These are phyloP conservation scores for Notolepis coatsorum DNA, from an alignment of 2,797 vertebrate genomes.

Conservation along the genomic window DNA sequence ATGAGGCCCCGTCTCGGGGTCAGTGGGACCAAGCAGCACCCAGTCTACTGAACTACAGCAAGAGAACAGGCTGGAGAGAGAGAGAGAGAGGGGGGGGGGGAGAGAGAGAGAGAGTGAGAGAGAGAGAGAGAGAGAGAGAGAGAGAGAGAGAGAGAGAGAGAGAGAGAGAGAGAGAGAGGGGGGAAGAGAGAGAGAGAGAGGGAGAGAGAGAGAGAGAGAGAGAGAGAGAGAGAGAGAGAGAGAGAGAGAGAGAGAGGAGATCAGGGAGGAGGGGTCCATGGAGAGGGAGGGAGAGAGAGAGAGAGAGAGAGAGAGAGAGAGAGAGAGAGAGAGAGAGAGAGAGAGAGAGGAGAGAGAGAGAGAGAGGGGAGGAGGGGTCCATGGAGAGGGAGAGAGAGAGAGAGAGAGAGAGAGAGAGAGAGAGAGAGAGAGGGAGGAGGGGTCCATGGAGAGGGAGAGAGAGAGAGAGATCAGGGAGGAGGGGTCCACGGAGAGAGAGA, in stretches of 20 bases:
- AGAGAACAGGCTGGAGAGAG: conserved; percentile 81
- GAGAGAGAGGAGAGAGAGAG: background rate
- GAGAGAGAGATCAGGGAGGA: too few relatives aligned
- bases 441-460: too few relatives aligned
- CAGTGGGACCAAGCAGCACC: conserved; percentile 78
- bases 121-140: background rate
- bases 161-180: background rate
- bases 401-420: background rate
- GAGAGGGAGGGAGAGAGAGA: too few relatives aligned
- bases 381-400: too few relatives aligned
- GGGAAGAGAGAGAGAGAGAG: background rate
- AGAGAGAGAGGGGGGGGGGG: background rate
- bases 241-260: too few relatives aligned
- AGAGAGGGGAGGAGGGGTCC: too few relatives aligned
- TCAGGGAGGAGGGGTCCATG: too few relatives aligned
- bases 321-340: too few relatives aligned
- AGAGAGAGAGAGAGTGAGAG: background rate
- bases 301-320: background rate
- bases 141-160: background rate
- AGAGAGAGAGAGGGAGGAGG: too few relatives aligned
- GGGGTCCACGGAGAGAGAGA: too few relatives aligned
- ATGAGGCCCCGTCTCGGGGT: conserved; percentile 48
- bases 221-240: conserved; percentile 53
- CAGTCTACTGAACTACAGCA: conserved; percentile 88
- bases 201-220: background rate